phyloP scores from a whole-genome alignment of 1,140 invertebrate species.

The Drosophila pseudoananassae region DNA sequence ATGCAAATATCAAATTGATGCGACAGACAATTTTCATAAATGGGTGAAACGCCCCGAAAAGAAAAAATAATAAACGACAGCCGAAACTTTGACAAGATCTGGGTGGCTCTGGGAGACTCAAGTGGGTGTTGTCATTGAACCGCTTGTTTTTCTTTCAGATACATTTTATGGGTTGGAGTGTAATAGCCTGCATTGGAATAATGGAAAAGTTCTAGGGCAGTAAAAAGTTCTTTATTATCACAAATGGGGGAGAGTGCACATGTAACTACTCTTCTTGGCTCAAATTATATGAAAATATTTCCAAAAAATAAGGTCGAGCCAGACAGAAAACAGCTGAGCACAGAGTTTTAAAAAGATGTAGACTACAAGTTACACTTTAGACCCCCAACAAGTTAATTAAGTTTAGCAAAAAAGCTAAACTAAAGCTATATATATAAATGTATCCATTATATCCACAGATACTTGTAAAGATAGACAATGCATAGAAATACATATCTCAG shows the following conservation, averaged over 20 bases:
- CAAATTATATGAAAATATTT: no score
- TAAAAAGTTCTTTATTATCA: constrained; percentile 4
- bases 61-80: constrained; percentile 29
- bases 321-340: constrained; percentile 3
- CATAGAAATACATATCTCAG: constrained; percentile 61
- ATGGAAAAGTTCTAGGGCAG: constrained; percentile 32
- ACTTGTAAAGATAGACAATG: constrained; percentile 40
- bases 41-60: constrained; percentile 26
- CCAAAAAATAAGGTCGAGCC: no score
- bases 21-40: constrained; percentile 58
- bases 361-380: constrained; percentile 29
- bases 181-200: constrained; percentile 7
- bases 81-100: constrained; percentile 30
- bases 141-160: constrained; percentile 5
- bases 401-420: constrained; percentile 37
- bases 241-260: not conserved
- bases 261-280: no score
- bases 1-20: constrained; percentile 67
- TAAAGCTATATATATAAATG: not conserved
- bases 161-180: not conserved
- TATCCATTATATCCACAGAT: constrained; percentile 9
- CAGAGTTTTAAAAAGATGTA: constrained; percentile 8
- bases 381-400: constrained; percentile 38
- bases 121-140: constrained; percentile 41
- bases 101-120: constrained; percentile 5